Base-by-base conservation (phyloP, 64 coral and sea anemone species). In the Montipora capricornis region DNA sequence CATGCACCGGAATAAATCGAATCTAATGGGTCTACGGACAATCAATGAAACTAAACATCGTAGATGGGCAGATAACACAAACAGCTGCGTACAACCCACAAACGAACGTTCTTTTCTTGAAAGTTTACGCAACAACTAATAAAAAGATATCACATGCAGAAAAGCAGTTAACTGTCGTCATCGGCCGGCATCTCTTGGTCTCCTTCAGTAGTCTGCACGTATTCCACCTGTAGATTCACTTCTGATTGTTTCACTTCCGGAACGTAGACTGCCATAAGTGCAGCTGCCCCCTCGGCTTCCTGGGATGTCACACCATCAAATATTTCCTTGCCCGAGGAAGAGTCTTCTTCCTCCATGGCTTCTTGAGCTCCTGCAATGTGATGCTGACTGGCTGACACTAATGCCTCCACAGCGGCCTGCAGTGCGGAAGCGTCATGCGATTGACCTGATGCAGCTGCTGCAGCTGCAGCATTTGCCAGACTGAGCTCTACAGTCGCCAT, bases 341-440 rank as follows among this genome's bases (percentile, higher is more conserved):
- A 26, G 24, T 98, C 96, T 44, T 87, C 87, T 11, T 57, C 53
- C 60, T 95, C 96, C n/a, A 98, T 98, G 76, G 74, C 67, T 48
- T 89, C 87, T 22, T 88, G 92, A 17, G 94, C 94, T 49, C 89
- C 83, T 47, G 96, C 77, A 11, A 98, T 90, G 53, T 98, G 96
- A 80, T 98, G 96, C 68, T 98, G 96, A 52, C 96, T 98, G 51
- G 96, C 96, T 0, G 96, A 98, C 16, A 98, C 96, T 67, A 98
- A 77, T 5, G 96, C 96, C 68, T 98, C 96, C 50, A 98, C 96
- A 0, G 96, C 96, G 10, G 96, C 96, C 68, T 98, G 96, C 20
- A 98, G 66, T 17, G 96, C 96, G 17, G 96, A 95, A 10, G 78
- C 89, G 13, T 94, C 96, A 14, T 89, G 96, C 1, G 96, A 94